phyloP scores from a whole-genome alignment of 2,888 invertebrate species.

The Octonoba sinensis region DNA sequence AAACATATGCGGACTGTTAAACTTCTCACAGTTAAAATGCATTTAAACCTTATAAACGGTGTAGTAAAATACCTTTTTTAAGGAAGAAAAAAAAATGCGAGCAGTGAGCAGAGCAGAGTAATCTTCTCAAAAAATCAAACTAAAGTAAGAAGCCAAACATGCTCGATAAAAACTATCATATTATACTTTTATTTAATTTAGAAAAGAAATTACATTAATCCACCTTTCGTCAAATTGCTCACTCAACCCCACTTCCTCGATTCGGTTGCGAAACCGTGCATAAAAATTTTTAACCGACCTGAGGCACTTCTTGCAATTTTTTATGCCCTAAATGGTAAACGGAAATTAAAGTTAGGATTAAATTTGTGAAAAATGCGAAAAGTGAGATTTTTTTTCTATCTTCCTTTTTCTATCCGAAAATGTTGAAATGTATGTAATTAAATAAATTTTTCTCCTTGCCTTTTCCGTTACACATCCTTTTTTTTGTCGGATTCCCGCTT shows the following conservation, averaged over 20 bases:
- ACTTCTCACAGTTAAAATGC: too few species aligned
- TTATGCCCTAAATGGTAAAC: background rate
- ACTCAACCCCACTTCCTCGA: background rate
- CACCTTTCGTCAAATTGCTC: slow-evolving; percentile 5
- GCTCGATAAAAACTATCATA: too few species aligned
- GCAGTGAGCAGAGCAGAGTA: too few species aligned
- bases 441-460: slow-evolving; percentile 17
- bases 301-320: slow-evolving; percentile 5
- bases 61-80: too few species aligned
- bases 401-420: background rate
- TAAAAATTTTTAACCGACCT: slow-evolving; percentile 15
- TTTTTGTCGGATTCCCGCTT: too few species aligned
- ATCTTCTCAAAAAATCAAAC: too few species aligned
- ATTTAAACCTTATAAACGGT: too few species aligned
- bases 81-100: too few species aligned
- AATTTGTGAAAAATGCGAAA: slow-evolving; percentile 15
- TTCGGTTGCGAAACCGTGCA: background rate
- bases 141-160: too few species aligned
- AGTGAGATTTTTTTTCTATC: background rate
- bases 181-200: too few species aligned
- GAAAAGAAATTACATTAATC: slow-evolving; percentile 12
- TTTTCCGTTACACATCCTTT: background rate
- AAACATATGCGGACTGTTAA: too few species aligned
- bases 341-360: slow-evolving; percentile 30
- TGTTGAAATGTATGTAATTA: slow-evolving; percentile 17